phyloP scores from a whole-genome alignment of 2,888 invertebrate genomes.

The Argyresthia albistria region DNA sequence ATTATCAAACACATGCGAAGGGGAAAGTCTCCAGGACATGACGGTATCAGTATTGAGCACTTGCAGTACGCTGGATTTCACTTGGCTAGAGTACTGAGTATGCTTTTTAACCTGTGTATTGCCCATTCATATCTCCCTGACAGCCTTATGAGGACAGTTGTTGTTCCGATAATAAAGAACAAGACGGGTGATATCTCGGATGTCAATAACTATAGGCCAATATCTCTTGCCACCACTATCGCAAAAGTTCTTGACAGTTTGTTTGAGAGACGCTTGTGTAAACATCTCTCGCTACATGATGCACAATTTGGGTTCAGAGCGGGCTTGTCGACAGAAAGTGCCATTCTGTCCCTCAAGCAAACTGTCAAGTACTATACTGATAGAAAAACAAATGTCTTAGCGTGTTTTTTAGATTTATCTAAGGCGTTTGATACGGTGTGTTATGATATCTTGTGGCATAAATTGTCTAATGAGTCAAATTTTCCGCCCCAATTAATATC shows the following conservation, averaged over 20 bases:
- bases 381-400: slow-evolving; percentile 9
- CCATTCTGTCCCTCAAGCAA: slow-evolving; percentile 9
- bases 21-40: slow-evolving; percentile 6
- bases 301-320: slow-evolving; percentile 9
- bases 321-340: slow-evolving; percentile 8
- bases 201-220: slow-evolving; percentile 5
- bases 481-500: too few relatives aligned
- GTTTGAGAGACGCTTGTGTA: slow-evolving; percentile 4
- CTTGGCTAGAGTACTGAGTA: slow-evolving; percentile 9
- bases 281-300: slow-evolving; percentile 3
- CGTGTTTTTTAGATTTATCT: slow-evolving; percentile 10
- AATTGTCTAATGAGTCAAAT: background rate
- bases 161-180: slow-evolving; percentile 6
- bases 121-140: slow-evolving; percentile 1
- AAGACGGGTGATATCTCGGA: slow-evolving; percentile 1
- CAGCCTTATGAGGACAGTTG: slow-evolving; percentile 2
- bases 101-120: slow-evolving; percentile 12
- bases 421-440: slow-evolving; percentile 13
- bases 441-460: slow-evolving; percentile 3
- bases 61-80: background rate
- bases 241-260: slow-evolving; percentile 12
- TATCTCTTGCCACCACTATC: slow-evolving; percentile 11
- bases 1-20: background rate
- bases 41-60: background rate
- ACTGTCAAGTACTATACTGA: slow-evolving; percentile 9